Conservation (phyloP, 1,140 invertebrate genomes). For the Atopsyche davidsoni region DNA sequence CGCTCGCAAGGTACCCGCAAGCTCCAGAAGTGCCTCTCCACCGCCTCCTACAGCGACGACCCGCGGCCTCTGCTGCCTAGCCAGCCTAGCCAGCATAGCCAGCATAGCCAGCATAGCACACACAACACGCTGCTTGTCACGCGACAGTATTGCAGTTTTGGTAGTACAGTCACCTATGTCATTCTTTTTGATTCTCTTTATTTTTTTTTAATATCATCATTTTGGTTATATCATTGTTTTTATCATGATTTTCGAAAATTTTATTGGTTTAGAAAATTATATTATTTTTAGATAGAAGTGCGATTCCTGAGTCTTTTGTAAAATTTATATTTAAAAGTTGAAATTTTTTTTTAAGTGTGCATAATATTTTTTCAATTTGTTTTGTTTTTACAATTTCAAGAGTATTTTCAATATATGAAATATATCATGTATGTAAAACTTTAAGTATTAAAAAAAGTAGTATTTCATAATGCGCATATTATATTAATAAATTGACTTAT, state of each 20-base stretch:
- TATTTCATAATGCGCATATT: background rate
- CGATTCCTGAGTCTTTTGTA: background rate
- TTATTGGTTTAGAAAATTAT: background rate
- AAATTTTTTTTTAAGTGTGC: background rate
- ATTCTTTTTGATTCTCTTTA: background rate
- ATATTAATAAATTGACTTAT: background rate
- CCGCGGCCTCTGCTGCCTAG: slow-evolving; percentile 47
- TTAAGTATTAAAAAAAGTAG: no score
- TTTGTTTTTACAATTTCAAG: background rate
- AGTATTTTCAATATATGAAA: background rate
- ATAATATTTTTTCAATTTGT: background rate
- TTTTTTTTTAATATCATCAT: background rate
- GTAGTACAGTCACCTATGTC: slow-evolving; percentile 73
- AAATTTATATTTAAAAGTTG: background rate
- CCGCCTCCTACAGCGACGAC: slow-evolving; percentile 67
- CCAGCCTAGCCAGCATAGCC: no score
- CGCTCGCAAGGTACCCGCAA: slow-evolving; percentile 86
- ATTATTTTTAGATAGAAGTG: background rate
- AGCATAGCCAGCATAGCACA: no score
- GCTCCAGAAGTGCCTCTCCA: slow-evolving; percentile 80
- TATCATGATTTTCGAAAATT: background rate
- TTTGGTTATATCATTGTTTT: background rate
- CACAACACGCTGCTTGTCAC: slow-evolving; percentile 65
- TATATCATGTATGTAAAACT: background rate
- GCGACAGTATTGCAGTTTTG: slow-evolving; percentile 89